Evolutionary conservation across 2,888 invertebrate genomes (phyloP), one percentile per base, ranked within the genome.

Genomic region (Agrotis clavis): DNA sequence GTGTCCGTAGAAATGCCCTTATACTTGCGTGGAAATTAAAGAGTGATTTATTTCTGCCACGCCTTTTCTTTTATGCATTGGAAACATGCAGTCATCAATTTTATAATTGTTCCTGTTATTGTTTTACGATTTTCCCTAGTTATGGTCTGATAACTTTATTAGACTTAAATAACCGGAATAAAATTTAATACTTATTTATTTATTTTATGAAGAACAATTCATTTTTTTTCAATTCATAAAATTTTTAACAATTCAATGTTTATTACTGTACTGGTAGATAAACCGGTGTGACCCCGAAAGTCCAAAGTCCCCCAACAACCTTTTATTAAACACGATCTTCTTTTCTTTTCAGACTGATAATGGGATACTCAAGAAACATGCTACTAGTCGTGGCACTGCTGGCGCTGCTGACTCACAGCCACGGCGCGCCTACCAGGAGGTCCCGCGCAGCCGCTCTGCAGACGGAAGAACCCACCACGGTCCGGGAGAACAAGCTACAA

Each of bases 401-500:
- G 64, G 87, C 89, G 68, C 70, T 94, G 30, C 85, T 92, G 19
- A 87, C 90, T 67, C 88, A 90, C 70, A 87, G 90, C 30, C 88
- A 91, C 56, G 88, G 92, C 53, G 94, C 95, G 1, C 96, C 96
- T 5, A 85, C 92, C 5, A 91, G 95, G 79, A 91, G 94, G 79
- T 94, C 95, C 4, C 90, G 94, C 9, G 95, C 92, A 4, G 92
- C 92, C 13, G 82, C 87, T 7, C 45, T 91, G 11, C 82, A 90
- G 2, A 89, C 89, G 41, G 91, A 92, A 63, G 81, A 82, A 66
- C 81, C 82, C 14, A 87, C 90, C 1, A 88, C 89, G 25, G 87
- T 82, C 35, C 88, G 94, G 18, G 89, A 94, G 71, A 94, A 93
- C 86, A 95, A 95, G 81, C 90, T 94, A 6, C 92, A 94, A 84